These are phyloP conservation scores for Sitta carolinensis DNA, from an alignment of 2,797 vertebrate species.

Conservation along the genomic window DNA sequence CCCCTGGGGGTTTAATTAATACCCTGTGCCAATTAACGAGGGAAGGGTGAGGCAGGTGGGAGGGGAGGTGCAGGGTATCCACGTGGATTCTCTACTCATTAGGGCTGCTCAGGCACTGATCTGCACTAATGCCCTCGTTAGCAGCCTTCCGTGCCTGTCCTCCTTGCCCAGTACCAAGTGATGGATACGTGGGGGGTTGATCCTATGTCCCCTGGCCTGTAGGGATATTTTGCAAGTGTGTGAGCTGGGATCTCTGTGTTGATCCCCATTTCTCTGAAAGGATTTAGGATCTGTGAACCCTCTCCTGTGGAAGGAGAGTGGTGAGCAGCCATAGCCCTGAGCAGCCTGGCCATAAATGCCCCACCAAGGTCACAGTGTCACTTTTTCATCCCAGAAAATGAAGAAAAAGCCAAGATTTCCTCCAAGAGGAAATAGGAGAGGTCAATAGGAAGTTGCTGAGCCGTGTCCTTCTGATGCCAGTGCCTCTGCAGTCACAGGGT, in stretches of 20 bases:
- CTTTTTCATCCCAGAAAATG: background rate
- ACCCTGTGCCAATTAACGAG: background rate
- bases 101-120: constrained; percentile 30
- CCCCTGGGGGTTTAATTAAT: background rate
- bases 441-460: background rate
- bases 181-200: background rate
- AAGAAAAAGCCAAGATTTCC: background rate
- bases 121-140: constrained; percentile 52
- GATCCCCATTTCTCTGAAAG: rapidly evolving
- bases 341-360: background rate
- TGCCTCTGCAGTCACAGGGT: background rate
- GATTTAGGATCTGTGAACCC: background rate
- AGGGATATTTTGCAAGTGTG: background rate
- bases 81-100: constrained; percentile 27
- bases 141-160: background rate
- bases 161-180: background rate
- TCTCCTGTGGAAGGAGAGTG: background rate
- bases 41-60: background rate
- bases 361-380: background rate
- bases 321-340: background rate
- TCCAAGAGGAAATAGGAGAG: constrained; percentile 11
- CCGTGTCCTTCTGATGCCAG: background rate
- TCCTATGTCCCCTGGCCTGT: background rate
- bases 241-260: background rate
- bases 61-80: background rate